Evolutionary conservation across 2,888 invertebrate species (phyloP).

Genomic region (Amblyjoppa fuscipennis): DNA sequence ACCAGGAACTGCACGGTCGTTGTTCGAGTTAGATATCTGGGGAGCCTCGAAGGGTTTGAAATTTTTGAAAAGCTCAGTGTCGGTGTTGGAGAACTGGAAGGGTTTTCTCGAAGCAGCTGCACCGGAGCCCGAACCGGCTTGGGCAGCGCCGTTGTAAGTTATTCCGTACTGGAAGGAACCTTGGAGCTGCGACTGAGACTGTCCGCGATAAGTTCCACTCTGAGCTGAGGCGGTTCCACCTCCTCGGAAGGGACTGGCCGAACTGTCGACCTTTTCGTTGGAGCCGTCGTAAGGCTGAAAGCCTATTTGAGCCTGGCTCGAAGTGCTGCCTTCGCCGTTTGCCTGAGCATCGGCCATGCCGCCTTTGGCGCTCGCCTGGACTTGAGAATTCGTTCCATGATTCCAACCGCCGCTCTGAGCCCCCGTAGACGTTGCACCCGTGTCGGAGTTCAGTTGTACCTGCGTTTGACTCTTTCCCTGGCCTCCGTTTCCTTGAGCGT

Average conservation of each 20-base stretch:
- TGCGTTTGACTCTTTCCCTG: slow-evolving; percentile 92
- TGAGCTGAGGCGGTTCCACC: slow-evolving; percentile 93
- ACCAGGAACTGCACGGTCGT: not conserved
- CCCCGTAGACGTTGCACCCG: slow-evolving; percentile 91
- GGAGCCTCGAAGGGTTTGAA: slow-evolving; percentile 74
- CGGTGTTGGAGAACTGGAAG: slow-evolving; percentile 78
- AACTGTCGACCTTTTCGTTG: slow-evolving; percentile 86
- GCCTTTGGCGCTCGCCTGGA: slow-evolving; percentile 93
- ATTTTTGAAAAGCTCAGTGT: slow-evolving; percentile 78
- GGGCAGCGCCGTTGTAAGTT: slow-evolving; percentile 92
- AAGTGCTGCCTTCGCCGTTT: slow-evolving; percentile 93
- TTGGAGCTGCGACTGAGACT: slow-evolving; percentile 93
- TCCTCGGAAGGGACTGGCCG: slow-evolving; percentile 89
- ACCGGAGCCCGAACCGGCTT: slow-evolving; percentile 91
- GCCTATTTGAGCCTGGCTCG: slow-evolving; percentile 95
- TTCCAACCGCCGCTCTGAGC: slow-evolving; percentile 91
- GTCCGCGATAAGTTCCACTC: slow-evolving; percentile 91
- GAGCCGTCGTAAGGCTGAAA: slow-evolving; percentile 90
- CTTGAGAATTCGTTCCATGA: slow-evolving; percentile 92
- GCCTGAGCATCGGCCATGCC: slow-evolving; percentile 95
- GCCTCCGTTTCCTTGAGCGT: slow-evolving; percentile 91
- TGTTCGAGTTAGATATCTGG: slow-evolving; percentile 15
- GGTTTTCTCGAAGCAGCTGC: slow-evolving; percentile 81
- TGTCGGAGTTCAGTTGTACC: slow-evolving; percentile 91
- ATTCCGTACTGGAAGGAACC: slow-evolving; percentile 93